Base-by-base conservation (phyloP, 37 sponge, comb jelly and placozoan genomes). In the Sycon ciliatum region DNA sequence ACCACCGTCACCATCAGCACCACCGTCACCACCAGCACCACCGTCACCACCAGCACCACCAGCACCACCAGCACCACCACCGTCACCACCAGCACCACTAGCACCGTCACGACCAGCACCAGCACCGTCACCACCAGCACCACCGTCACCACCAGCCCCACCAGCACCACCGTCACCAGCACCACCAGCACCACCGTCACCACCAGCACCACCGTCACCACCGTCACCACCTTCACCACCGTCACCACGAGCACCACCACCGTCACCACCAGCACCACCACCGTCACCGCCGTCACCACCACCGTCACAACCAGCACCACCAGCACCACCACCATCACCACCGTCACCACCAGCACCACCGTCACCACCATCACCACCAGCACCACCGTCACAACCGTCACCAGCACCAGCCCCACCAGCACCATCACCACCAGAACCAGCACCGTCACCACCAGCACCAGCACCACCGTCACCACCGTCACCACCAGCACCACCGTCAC, bases 1-100 rank as follows among this genome's bases (percentile, higher is more conserved):
- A 71, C 2, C 72, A 54, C 72, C 72, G 55, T 71, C 32, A 16
- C n/a, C n/a, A n/a, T n/a, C n/a, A n/a, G n/a, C n/a, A n/a, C n/a
- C n/a, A n/a, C n/a, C n/a, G n/a, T n/a, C n/a, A n/a, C n/a, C n/a
- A n/a, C n/a, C n/a, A n/a, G n/a, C n/a, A n/a, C n/a, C n/a, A n/a
- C n/a, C n/a, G n/a, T n/a, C n/a, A n/a, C n/a, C n/a, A n/a, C n/a
- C n/a, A 39, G 2, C 53, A 32, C 72, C 23, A 2, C 29, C 34
- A 65, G 37, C 67, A 4, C 7, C 62, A 58, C 24, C 62, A 58
- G 28, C 62, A 58, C 6, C 28, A 26, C 24, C 62, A 58, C 62
- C n/a, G n/a, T n/a, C n/a, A n/a, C n/a, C n/a, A n/a, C n/a, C n/a
- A n/a, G n/a, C n/a, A n/a, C n/a, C n/a, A n/a, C n/a, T n/a, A n/a